Percentiles rank a stretch among this genome's conserved stretches.
phyloP scores from a whole-genome alignment of 1,140 invertebrate species.

The Wasmannia auropunctata region DNA sequence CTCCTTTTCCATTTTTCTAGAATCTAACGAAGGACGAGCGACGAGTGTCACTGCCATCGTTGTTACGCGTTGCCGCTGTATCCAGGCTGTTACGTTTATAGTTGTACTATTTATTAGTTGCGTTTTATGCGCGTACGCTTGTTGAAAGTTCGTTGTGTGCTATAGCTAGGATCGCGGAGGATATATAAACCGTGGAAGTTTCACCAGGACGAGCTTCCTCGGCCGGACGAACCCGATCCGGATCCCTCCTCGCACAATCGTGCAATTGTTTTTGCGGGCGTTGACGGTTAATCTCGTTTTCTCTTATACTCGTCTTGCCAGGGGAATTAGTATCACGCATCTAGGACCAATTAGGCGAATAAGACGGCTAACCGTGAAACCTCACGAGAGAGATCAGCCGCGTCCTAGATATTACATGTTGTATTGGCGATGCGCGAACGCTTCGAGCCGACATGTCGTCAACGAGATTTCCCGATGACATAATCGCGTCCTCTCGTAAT shows the following conservation, averaged over 20 bases:
- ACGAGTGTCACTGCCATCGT: slow-evolving; percentile 66
- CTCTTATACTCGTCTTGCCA: not conserved
- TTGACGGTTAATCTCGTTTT: not conserved
- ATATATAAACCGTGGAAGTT: not conserved
- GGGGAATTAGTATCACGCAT: not conserved
- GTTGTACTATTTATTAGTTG: slow-evolving; percentile 64
- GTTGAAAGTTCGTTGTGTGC: slow-evolving; percentile 27
- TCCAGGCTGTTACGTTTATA: slow-evolving; percentile 68
- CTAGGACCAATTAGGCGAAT: not conserved
- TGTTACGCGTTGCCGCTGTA: slow-evolving; percentile 61
- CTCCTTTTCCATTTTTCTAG: slow-evolving; percentile 57
- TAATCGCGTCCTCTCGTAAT: not conserved
- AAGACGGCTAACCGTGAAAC: not conserved
- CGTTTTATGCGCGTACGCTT: slow-evolving; percentile 13
- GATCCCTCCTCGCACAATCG: not conserved
- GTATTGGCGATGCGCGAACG: not conserved
- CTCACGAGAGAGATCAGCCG: not conserved
- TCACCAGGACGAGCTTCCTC: not conserved
- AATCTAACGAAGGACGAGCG: slow-evolving; percentile 40
- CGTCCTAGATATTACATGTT: slow-evolving; percentile 1
- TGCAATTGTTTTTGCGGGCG: not conserved
- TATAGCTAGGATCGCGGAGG: not conserved
- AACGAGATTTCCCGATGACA: not conserved
- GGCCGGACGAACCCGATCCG: not conserved
- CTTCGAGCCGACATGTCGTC: not conserved